Percentiles rank a stretch among this genome's conserved stretches.
phyloP scores from a whole-genome alignment of 2,113 vertebrate species.

The Haemorhous mexicanus region DNA sequence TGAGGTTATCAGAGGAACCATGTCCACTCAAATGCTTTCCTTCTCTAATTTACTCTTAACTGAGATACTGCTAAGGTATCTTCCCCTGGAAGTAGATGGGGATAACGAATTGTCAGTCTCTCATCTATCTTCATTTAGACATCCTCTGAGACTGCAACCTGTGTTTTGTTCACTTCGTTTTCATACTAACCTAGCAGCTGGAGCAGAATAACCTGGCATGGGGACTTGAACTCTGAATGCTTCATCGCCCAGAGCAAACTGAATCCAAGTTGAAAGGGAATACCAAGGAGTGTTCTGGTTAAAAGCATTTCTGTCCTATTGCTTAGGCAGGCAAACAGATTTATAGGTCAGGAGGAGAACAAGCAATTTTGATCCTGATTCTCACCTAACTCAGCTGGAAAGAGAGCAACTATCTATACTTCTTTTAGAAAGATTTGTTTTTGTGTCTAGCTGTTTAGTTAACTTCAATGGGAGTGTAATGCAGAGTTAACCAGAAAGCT shows the following conservation, averaged over 20 bases:
- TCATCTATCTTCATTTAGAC: neutral
- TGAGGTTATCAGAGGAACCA: neutral
- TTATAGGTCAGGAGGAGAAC: neutral
- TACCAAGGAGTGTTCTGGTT: neutral
- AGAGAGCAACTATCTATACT: neutral
- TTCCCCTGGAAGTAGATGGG: neutral
- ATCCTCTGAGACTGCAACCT: neutral
- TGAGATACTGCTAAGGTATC: neutral
- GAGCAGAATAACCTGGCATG: neutral
- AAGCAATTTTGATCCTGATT: neutral
- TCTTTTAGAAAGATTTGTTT: neutral
- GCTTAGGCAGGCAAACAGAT: neutral
- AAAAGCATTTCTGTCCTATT: neutral
- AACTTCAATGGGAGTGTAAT: neutral
- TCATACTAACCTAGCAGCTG: neutral
- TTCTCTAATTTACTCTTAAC: neutral
- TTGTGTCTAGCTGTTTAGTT: neutral
- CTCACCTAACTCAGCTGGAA: neutral
- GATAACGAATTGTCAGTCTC: neutral
- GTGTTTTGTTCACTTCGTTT: neutral
- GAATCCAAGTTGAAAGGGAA: neutral
- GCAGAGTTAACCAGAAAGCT: neutral
- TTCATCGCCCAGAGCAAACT: neutral
- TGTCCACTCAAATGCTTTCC: neutral
- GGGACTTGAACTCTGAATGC: neutral